Evolutionary conservation across 1,140 invertebrate genomes (phyloP), one percentile per base, ranked within the genome.

Genomic region (Cyphomyrmex costatus): DNA sequence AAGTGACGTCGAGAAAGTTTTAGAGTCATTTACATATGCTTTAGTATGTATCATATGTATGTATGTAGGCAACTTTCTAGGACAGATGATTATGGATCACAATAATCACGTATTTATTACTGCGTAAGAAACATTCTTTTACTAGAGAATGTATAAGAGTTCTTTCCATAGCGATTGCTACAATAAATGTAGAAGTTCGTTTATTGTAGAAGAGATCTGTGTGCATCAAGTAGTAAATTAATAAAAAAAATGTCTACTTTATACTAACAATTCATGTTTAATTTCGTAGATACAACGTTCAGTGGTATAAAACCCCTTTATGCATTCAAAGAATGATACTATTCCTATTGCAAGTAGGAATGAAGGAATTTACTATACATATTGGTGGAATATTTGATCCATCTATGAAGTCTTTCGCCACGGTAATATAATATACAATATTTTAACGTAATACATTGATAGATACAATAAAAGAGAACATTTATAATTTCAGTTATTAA

Each of bases 91-190:
- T 33, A 56, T 3, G 3, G 70, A 73, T 1, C 70, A 73, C 24
- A 73, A 73, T 73, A 73, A 73, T 33, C 27, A 53, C 4, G 10
- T 73, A 19, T 33, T 56, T 1, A 27, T 0, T 73, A 73, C 27
- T 51, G 70, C 19, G 70, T 73, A 73, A 73, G 70, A 60, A 56
- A 73, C 14, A 33, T 73, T 66, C 4, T 1, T 42, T 6, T 42
- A n/a, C 21, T 21, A 66, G 19, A 21, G 8, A 66, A 66, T 5
- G 7, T 33, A 10, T n/a, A 19, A 7, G 3, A 21, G 6, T 4
- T 19, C 7, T 33, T 66, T 33, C 1, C 19, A 36, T 8, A 65
- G n/a, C n/a, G 1, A 65, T 27, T 14, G 6, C 30, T 30, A 63
- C 4, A 14, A 10, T 21, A 53, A 53, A 71, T 53, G 19, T 46